These are phyloP conservation scores for Acrossocheilus fasciatus DNA, from an alignment of 2,797 vertebrate genomes.

Conservation along the genomic window DNA sequence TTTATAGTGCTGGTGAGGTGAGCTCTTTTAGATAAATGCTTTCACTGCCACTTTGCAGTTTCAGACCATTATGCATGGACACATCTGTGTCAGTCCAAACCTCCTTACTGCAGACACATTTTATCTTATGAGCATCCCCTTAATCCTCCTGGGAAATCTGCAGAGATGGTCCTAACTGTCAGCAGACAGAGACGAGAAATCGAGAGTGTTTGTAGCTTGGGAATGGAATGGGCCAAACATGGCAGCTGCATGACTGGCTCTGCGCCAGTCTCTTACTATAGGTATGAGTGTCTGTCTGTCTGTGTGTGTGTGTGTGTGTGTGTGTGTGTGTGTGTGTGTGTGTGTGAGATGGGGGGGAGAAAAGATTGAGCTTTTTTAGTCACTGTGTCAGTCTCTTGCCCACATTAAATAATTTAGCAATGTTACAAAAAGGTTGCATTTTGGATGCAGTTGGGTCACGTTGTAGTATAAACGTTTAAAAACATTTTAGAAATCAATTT, in stretches of 20 bases:
- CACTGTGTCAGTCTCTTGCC: not conserved
- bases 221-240: conserved; percentile 15
- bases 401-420: not conserved
- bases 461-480: not conserved
- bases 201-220: not conserved
- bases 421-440: not conserved
- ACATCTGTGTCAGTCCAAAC: conserved; percentile 64
- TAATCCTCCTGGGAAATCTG: conserved; percentile 61
- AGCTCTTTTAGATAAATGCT: conserved; percentile 30
- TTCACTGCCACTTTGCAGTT: conserved; percentile 4
- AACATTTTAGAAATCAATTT: not conserved
- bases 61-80: conserved; percentile 33
- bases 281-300: not conserved
- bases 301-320: not conserved
- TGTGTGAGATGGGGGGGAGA: too few species aligned
- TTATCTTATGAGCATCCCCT: conserved; percentile 67
- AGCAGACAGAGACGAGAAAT: conserved; percentile 4
- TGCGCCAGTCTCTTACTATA: not conserved
- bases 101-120: conserved; percentile 73
- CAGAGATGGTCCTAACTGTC: conserved; percentile 46
- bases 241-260: not conserved
- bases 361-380: not conserved
- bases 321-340: too few species aligned
- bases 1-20: not conserved
- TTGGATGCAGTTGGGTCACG: not conserved